Base-by-base conservation (phyloP, 2,113 vertebrate species). In the Lanius ludovicianus region DNA sequence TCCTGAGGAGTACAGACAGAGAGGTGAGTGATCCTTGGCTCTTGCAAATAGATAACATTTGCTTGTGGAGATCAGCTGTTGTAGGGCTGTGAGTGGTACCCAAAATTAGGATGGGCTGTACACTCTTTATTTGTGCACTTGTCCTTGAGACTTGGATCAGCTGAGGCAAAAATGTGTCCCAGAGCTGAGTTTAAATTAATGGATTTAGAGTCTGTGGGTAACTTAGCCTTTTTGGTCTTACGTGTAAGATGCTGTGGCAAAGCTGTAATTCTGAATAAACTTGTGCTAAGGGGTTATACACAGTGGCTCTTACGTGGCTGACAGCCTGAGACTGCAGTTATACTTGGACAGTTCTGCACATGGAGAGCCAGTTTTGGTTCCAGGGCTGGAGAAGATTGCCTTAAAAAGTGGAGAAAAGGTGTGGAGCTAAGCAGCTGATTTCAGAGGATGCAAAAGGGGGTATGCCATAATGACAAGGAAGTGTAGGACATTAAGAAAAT, bases 1-100 rank as follows among this genome's bases (percentile, higher is more conserved):
- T 35, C 96, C 97, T 1, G 95, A 97, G 69, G 98, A 98, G 85
- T 98, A 98, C 97, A 97, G 98, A 44, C 69, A n/a, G 83, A 97
- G 98, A 97, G 98, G 98, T 98, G 89, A 94, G 97, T 95, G 85
- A 41, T 56, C 27, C 13, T 10, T 42, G 42, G 46, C 83, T 92
- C 53, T 62, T 50, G 50, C 21, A 33, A 69, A 25, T 0, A 9
- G 30, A 39, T 65, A 25, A 13, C 11, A 1, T 60, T 70, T 89
- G 14, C 35, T 85, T 0, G 0, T 3, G 4, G 69, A 42, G 25
- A 73, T 55, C 11, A 33, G 3, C 28, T 50, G 15, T 31, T 74
- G 39, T 19, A 46, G 63, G 47, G 50, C 71, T 91, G 55, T 1
- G 13, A 83, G 12, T 35, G 46, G 41, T 50, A 82, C 46, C 24